phyloP scores from a whole-genome alignment of 2,888 invertebrate genomes.

The Morinoia aosen region DNA sequence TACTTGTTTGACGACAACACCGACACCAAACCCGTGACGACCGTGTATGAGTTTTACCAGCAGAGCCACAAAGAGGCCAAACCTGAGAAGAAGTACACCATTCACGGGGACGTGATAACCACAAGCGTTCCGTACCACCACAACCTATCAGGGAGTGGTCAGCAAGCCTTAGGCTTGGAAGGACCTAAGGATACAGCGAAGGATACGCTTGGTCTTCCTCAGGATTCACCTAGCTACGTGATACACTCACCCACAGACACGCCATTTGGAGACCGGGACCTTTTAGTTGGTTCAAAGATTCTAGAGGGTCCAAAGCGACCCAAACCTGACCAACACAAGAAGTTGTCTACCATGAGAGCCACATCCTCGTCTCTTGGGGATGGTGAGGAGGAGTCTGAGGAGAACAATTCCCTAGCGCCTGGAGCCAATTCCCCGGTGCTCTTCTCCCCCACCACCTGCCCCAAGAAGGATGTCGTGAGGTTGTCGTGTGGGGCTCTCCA shows the following conservation, averaged over 20 bases:
- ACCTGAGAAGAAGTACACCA: constrained; percentile 40
- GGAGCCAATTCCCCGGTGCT: background rate
- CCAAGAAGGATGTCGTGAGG: constrained; percentile 77
- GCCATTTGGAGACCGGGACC: background rate
- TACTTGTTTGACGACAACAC: background rate
- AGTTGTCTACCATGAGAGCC: background rate
- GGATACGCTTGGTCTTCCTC: background rate
- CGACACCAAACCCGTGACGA: background rate
- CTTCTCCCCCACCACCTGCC: constrained; percentile 79
- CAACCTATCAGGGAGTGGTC: background rate
- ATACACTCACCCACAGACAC: background rate
- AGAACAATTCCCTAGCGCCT: background rate
- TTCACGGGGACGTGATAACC: constrained; percentile 15
- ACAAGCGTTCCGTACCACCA: background rate
- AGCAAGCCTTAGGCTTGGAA: background rate
- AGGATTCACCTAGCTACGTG: background rate
- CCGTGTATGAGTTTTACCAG: constrained; percentile 42
- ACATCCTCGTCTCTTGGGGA: background rate
- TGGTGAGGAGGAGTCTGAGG: background rate
- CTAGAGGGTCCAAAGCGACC: too few species aligned
- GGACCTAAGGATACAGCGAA: background rate
- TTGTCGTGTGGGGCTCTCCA: constrained; percentile 80
- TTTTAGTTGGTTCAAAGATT: background rate
- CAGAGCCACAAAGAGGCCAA: constrained; percentile 41
- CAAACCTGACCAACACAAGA: background rate